A percentile compares a stretch with the other conserved stretches of the same genome.
Evolutionary conservation across 2,113 vertebrate species (phyloP).

Genomic region (Laterallus jamaicensis): DNA sequence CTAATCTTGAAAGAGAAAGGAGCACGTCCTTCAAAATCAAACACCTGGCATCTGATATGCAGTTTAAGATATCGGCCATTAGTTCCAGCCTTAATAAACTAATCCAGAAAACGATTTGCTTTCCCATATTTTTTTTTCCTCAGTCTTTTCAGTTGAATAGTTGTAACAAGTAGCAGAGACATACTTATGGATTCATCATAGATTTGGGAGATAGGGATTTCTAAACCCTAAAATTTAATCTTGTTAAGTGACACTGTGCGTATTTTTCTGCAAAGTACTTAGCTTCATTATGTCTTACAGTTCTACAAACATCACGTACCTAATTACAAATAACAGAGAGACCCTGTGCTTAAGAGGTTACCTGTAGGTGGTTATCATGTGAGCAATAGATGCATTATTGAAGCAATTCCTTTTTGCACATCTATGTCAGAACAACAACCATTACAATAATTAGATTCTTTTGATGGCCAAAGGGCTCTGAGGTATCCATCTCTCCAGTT

Average conservation of each 20-base stretch:
- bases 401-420: slow-evolving; percentile 12
- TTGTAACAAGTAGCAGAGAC: background rate
- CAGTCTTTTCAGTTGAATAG: background rate
- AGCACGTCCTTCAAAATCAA: background rate
- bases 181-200: background rate
- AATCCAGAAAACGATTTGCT: slow-evolving; percentile 21
- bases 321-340: background rate
- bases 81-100: background rate
- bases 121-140: background rate
- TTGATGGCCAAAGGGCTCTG: background rate
- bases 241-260: background rate
- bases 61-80: background rate
- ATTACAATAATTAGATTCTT: slow-evolving; percentile 7
- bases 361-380: background rate
- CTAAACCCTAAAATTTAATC: background rate
- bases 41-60: background rate
- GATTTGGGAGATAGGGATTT: background rate
- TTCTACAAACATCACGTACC: background rate
- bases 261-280: background rate
- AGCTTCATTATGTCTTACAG: background rate
- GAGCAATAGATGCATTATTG: background rate
- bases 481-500: background rate
- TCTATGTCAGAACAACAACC: background rate
- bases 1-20: slow-evolving; percentile 36
- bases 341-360: background rate